Conservation (phyloP, 2,113 vertebrate genomes). For the Perognathus longimembris region DNA sequence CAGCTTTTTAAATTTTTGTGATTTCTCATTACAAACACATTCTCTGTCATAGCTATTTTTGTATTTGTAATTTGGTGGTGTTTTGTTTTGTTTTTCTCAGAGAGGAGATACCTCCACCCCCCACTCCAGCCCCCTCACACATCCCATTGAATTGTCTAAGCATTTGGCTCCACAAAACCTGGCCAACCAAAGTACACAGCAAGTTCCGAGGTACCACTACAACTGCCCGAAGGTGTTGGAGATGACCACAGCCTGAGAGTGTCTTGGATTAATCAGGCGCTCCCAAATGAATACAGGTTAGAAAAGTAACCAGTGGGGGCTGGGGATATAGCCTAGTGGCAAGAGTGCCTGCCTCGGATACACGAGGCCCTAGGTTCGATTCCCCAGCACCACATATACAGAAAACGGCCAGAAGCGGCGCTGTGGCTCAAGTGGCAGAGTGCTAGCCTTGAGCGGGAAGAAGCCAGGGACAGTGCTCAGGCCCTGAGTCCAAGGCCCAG, state of each 20-base stretch:
- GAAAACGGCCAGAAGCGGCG: no score
- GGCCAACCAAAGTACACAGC: not conserved
- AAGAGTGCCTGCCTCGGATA: no score
- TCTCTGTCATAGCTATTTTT: not conserved
- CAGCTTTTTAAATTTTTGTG: conserved; percentile 9
- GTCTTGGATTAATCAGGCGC: not conserved
- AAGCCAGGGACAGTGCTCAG: no score
- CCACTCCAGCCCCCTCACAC: no score
- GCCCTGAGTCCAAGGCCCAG: no score
- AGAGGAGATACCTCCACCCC: not conserved
- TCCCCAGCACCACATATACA: no score
- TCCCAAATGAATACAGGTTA: not conserved
- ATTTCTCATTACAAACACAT: conserved; percentile 42
- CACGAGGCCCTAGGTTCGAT: no score
- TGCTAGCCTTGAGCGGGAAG: no score
- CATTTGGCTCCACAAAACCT: not conserved
- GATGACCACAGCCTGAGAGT: not conserved
- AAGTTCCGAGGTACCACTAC: not conserved
- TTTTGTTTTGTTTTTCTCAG: not conserved
- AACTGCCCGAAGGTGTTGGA: not conserved
- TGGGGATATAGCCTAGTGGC: no score
- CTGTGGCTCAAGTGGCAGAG: no score
- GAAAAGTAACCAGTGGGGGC: conserved; percentile 8
- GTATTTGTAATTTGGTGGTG: not conserved
- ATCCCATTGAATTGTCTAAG: not conserved